Percentiles rank a stretch among this genome's conserved stretches.
Evolutionary conservation across 2,888 invertebrate species (phyloP).

Genomic region (Choreutis nemorana): DNA sequence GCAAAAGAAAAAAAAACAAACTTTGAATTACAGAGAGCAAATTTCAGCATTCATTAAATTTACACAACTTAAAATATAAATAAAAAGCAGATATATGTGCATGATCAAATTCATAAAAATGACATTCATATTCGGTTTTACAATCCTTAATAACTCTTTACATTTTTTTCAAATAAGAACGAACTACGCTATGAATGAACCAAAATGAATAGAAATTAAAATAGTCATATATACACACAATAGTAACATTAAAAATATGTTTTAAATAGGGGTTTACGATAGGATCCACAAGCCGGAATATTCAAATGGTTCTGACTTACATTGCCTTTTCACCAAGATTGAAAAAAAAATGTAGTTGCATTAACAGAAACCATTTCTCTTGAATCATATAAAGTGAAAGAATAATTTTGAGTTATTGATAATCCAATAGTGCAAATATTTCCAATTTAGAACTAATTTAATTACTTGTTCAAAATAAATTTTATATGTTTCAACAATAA

Average conservation of each 20-base stretch:
- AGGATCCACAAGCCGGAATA: too few species aligned
- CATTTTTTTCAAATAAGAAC: too few species aligned
- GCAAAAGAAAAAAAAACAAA: too few species aligned
- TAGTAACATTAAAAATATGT: constrained; percentile 8
- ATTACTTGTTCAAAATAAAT: not conserved
- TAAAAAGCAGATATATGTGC: constrained; percentile 27
- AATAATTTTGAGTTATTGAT: too few species aligned
- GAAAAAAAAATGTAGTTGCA: too few species aligned
- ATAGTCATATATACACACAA: constrained; percentile 45
- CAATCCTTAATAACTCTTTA: constrained; percentile 52
- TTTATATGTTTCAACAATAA: not conserved
- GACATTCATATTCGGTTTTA: constrained; percentile 35
- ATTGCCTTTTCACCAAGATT: not conserved
- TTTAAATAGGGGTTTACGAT: too few species aligned
- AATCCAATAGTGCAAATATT: too few species aligned
- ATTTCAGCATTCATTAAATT: constrained; percentile 40
- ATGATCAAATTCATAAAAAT: constrained; percentile 34
- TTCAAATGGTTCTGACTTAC: too few species aligned
- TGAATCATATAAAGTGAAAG: too few species aligned
- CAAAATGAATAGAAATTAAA: constrained; percentile 25
- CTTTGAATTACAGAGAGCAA: constrained; percentile 46
- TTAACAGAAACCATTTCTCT: too few species aligned
- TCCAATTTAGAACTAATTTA: not conserved
- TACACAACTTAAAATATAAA: constrained; percentile 57
- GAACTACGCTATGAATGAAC: too few species aligned